Base-by-base conservation (phyloP, 2,888 invertebrate species). In the Antitype chi region DNA sequence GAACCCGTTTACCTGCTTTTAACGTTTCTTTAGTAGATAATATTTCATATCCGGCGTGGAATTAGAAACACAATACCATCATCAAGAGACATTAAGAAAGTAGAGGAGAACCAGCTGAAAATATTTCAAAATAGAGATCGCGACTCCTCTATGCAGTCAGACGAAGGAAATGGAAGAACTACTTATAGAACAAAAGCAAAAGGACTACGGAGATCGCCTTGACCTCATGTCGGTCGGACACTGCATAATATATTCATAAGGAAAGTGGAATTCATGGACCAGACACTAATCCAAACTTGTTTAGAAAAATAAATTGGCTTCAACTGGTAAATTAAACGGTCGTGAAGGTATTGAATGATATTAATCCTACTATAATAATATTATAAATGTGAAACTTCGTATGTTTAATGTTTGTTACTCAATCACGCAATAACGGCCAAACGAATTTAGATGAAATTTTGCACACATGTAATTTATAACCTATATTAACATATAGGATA, bases 1-100 rank as follows among this genome's bases (percentile, higher is more conserved):
- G 82, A 57, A 38, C 64, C n/a, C 43, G 79, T 87, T 85, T 82
- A 82, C 72, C 57, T 62, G 69, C 67, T 80, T 76, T 76, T 57
- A 80, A 73, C 68, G 60, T 60, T 67, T 68, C 43, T 69, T 74
- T 63, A 4, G 49, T 68, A 78, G 66, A 74, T 69, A 66, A 74
- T 60, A 74, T 68, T 64, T 52, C 28, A 52, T 62, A n/a, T 71
- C 49, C 80, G 55, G 32, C 13, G 52, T n/a, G 28, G 53, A 49
- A 28, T 60, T 49, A 49, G n/a, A 67, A 55, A 66, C 53, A 62
- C 1, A 60, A 81, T 52, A 53, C 47, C 23, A 38, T 53, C 25
- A 66, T 32, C 9, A 25, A 43, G 15, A 57, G 4, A 25, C 52
- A 32, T 68, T 32, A 4, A 55, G 9, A n/a, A 68, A n/a, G 11